These are phyloP conservation scores for Apamea crenata DNA, from an alignment of 2,888 invertebrate species.

Conservation along the genomic window DNA sequence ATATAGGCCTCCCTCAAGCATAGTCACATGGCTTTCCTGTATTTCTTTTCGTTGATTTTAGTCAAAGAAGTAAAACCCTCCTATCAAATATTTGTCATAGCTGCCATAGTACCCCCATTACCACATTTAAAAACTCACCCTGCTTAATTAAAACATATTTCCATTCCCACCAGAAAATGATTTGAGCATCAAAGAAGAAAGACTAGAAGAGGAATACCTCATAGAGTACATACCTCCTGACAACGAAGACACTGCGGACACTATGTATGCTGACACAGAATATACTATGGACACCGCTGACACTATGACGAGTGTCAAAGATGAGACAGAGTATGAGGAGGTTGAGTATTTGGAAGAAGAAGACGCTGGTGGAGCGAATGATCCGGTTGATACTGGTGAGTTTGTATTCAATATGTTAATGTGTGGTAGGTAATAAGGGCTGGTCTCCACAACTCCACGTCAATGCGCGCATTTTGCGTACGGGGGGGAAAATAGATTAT, in stretches of 20 bases:
- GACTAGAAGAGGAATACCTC: background rate
- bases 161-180: constrained; percentile 33
- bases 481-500: too few relatives aligned
- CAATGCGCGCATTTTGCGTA: too few relatives aligned
- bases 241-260: constrained; percentile 10
- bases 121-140: background rate
- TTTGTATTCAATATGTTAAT: background rate
- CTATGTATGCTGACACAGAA: constrained; percentile 7
- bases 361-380: constrained; percentile 14
- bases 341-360: constrained; percentile 74
- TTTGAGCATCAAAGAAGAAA: constrained; percentile 8
- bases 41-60: background rate
- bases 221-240: background rate
- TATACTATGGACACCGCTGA: constrained; percentile 15
- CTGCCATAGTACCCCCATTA: too few relatives aligned
- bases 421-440: background rate
- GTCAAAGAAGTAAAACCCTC: background rate
- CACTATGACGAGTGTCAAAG: constrained; percentile 3
- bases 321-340: constrained; percentile 64
- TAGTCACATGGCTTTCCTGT: background rate
- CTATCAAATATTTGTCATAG: background rate
- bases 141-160: background rate
- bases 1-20: background rate
- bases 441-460: too few relatives aligned
- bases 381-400: constrained; percentile 45